A percentile compares a stretch with the other conserved stretches of the same genome.
Evolutionary conservation across 2,888 invertebrate species (phyloP).

Genomic region (Drosophila merina): DNA sequence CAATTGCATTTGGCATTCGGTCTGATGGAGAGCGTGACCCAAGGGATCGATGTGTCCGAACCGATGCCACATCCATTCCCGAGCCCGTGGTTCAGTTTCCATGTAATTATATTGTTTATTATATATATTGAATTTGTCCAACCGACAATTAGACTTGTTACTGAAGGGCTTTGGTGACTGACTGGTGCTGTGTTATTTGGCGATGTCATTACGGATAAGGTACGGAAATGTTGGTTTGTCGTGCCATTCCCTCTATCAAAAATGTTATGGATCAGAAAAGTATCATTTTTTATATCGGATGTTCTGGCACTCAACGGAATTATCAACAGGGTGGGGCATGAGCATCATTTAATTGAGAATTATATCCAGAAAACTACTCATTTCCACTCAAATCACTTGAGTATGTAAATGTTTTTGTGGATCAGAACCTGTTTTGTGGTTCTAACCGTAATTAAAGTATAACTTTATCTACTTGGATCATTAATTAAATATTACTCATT

Average conservation of each 20-base stretch:
- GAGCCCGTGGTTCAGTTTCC: constrained; percentile 6
- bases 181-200: constrained; percentile 46
- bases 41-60: constrained; percentile 30
- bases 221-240: constrained; percentile 23
- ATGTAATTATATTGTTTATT: constrained; percentile 29
- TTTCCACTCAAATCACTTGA: not conserved
- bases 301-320: not conserved
- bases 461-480: not conserved
- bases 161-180: not conserved
- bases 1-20: constrained; percentile 39
- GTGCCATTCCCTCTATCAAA: constrained; percentile 20
- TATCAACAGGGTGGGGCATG: not conserved
- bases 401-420: not conserved
- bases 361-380: constrained; percentile 4
- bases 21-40: constrained; percentile 28
- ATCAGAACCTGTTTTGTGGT: constrained; percentile 3
- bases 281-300: constrained; percentile 8
- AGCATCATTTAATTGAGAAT: constrained; percentile 9
- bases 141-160: constrained; percentile 38
- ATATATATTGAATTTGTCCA: constrained; percentile 31
- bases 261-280: constrained; percentile 4
- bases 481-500: constrained; percentile 8
- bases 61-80: not conserved
- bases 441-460: not conserved
- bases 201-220: constrained; percentile 46